Base-by-base conservation (phyloP, 2,113 vertebrate species). In the Mola mola region DNA sequence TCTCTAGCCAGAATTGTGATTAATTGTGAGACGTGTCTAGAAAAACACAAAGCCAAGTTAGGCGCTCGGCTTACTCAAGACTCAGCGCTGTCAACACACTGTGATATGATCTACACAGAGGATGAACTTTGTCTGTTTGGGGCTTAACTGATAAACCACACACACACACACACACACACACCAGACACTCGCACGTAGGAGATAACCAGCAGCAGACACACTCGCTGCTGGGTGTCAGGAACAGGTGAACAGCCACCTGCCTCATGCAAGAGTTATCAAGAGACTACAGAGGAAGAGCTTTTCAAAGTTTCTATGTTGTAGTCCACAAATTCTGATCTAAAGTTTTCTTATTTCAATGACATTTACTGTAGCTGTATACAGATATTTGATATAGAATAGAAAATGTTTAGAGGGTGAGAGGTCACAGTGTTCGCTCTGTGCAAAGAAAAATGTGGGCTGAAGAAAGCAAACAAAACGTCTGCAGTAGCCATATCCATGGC, bases 121-220 rank as follows among this genome's bases (percentile, higher is more conserved):
- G 84, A 86, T 89, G 85, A 87, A 88, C 83, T 88, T 88, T 89
- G 82, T 70, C 83, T 88, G 84, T 91, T 87, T 84, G 79, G 72
- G 82, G 84, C 85, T 89, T 88, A 88, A 86, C 86, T 87, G 86
- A 90, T 89, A 84, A 90, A 89, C 81, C 79, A 75, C 85, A 77
- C 67, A 25, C 66, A 72, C 72, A 49, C 59, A 25, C 20, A 56
- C 51, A 60, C 44, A 62, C 34, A 66, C 70, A 36, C 12, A 38
- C 48, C 24, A 56, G 37, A 70, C 44, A 68, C 59, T 31, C 48
- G 38, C 33, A 66, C 29, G 57, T 56, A 63, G 11, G n/a, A 76
- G 75, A 80, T 81, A 83, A 78, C 76, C 75, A 70, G 57, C 42
- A 19, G 48, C 71, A 53, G 59, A 34, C 38, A 36, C 36, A 31